These are phyloP conservation scores for Drosophila limbata DNA, from an alignment of 2,888 invertebrate genomes.

Conservation along the genomic window DNA sequence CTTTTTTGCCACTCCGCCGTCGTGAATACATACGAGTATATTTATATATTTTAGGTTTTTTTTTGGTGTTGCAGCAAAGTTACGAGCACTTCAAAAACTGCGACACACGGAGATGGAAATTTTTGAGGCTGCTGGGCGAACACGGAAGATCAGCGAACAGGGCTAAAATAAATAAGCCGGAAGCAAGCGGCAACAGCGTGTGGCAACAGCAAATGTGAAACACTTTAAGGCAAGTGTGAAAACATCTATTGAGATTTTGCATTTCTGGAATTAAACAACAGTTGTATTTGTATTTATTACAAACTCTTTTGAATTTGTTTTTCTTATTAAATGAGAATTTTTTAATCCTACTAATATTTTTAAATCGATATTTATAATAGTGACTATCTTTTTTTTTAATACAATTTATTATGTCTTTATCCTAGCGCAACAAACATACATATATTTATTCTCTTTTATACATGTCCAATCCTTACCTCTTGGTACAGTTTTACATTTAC, in stretches of 20 bases:
- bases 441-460: background rate
- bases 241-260: slow-evolving; percentile 3
- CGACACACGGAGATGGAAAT: slow-evolving; percentile 27
- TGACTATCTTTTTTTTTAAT: no score
- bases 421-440: no score
- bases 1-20: slow-evolving; percentile 52
- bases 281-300: no score
- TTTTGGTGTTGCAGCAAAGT: slow-evolving; percentile 30
- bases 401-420: no score
- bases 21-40: slow-evolving; percentile 8
- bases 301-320: no score
- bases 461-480: background rate
- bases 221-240: background rate
- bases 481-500: slow-evolving; percentile 20
- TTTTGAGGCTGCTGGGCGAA: slow-evolving; percentile 15
- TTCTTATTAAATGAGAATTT: no score
- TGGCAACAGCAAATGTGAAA: background rate
- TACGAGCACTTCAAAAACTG: slow-evolving; percentile 53
- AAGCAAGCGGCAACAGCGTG: slow-evolving; percentile 50
- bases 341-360: no score
- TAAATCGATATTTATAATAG: no score
- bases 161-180: slow-evolving; percentile 61
- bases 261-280: background rate
- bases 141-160: slow-evolving; percentile 15
- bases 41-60: slow-evolving; percentile 7